Conservation (phyloP, 2,888 invertebrate species). For the Zaprionus lineosus region DNA sequence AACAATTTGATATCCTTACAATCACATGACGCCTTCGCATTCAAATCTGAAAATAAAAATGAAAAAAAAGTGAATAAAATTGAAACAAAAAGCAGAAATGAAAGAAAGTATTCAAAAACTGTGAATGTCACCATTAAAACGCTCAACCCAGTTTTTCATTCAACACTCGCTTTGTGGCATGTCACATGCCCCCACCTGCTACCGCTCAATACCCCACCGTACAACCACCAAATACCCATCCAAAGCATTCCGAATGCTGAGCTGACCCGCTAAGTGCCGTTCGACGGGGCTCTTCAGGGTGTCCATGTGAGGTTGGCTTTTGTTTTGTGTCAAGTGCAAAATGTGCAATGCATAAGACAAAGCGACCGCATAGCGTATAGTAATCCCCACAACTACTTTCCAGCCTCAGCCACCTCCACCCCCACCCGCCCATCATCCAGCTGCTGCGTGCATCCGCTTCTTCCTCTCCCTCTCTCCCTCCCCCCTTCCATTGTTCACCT, state of each 20-base stretch:
- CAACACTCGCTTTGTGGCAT: conserved; percentile 24
- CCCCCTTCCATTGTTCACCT: too few species aligned
- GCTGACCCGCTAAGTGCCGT: conserved; percentile 63
- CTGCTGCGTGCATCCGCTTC: too few species aligned
- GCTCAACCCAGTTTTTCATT: conserved; percentile 47
- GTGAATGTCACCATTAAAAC: conserved; percentile 50
- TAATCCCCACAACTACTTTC: conserved; percentile 2
- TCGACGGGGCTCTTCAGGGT: conserved; percentile 39
- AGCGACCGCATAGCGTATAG: conserved; percentile 48
- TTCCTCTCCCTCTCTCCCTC: not conserved
- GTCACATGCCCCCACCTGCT: too few species aligned
- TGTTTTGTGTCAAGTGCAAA: conserved; percentile 65
- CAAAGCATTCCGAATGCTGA: conserved; percentile 1
- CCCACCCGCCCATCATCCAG: not conserved
- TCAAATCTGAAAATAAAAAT: not conserved
- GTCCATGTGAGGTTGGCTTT: conserved; percentile 41
- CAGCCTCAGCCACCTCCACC: not conserved
- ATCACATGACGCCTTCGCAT: too few species aligned
- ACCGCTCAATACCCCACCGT: conserved; percentile 5
- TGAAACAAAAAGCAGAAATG: not conserved
- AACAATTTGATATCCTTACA: too few species aligned
- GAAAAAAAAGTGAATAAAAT: too few species aligned
- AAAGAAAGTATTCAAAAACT: conserved; percentile 13
- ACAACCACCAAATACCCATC: not conserved
- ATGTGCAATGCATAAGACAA: conserved; percentile 69